Conservation (phyloP, 2,113 vertebrate genomes). For the Monopterus albus region DNA sequence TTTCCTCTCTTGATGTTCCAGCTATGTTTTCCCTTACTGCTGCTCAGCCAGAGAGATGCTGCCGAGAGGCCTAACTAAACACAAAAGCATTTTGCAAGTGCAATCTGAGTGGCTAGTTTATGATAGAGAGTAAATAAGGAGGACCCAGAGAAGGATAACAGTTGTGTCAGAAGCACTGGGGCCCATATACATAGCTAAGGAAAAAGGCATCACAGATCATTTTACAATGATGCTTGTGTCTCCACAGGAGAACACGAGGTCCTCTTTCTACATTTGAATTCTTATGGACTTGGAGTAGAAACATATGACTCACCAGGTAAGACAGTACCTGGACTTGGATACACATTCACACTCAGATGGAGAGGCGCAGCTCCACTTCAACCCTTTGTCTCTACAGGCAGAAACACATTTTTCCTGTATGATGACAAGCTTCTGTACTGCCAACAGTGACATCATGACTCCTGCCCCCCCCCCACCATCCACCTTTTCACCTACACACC, state of each 20-base stretch:
- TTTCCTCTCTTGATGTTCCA: constrained; percentile 48
- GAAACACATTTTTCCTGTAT: constrained; percentile 46
- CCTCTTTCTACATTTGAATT: constrained; percentile 20
- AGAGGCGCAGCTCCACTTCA: constrained; percentile 17
- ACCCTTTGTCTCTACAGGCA: constrained; percentile 34
- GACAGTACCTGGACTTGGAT: constrained; percentile 63
- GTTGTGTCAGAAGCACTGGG: background rate
- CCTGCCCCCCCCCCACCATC: background rate
- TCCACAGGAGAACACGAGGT: constrained; percentile 1
- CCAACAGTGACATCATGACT: constrained; percentile 36
- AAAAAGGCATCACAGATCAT: background rate
- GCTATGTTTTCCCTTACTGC: constrained; percentile 38
- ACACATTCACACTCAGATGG: constrained; percentile 7
- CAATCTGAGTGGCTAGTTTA: constrained; percentile 18
- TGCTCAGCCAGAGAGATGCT: constrained; percentile 60
- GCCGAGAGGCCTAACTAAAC: constrained; percentile 36
- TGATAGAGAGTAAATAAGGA: constrained; percentile 9
- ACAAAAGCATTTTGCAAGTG: constrained; percentile 42
- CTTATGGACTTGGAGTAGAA: constrained; percentile 23
- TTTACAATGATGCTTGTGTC: background rate
- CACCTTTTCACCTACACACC: background rate
- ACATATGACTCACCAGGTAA: constrained; percentile 51
- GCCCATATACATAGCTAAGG: constrained; percentile 13
- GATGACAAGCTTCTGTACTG: constrained; percentile 31
- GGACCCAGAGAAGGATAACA: background rate